These are phyloP conservation scores for Mirza zaza DNA, from an alignment of 2,113 vertebrate species.

Conservation along the genomic window DNA sequence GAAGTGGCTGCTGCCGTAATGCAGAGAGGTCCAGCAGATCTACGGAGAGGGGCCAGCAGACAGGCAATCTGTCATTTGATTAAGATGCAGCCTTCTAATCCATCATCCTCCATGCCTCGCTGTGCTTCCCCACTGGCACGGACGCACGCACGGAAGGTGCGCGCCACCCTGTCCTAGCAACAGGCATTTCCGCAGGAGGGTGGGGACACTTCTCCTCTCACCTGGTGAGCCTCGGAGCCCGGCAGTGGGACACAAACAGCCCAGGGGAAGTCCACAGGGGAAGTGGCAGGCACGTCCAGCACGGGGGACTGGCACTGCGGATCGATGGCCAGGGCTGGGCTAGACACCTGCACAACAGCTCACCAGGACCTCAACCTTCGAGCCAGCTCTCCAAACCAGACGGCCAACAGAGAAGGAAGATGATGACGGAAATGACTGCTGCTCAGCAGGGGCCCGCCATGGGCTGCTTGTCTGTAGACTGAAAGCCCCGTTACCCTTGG, in stretches of 20 bases:
- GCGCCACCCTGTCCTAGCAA: background rate
- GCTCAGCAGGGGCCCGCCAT: background rate
- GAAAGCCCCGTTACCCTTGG: background rate
- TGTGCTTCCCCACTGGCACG: background rate
- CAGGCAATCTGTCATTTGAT: background rate
- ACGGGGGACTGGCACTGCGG: too few relatives aligned
- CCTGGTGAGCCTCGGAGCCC: background rate
- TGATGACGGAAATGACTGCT: background rate
- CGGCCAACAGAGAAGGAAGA: background rate
- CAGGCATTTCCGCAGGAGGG: background rate
- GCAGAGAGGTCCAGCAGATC: constrained; percentile 7
- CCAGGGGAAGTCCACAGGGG: background rate
- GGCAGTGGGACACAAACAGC: background rate
- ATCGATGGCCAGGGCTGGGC: rapidly evolving
- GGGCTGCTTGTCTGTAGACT: background rate
- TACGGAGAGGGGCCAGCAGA: background rate
- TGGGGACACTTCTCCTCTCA: background rate
- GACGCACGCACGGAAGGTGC: rapidly evolving
- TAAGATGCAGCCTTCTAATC: background rate
- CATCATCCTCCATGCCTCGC: background rate
- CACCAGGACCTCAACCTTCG: background rate
- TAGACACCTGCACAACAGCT: background rate
- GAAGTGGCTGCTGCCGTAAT: constrained; percentile 17
- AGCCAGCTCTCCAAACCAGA: background rate
- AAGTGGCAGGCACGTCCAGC: background rate